Conservation (phyloP, 2,888 invertebrate genomes). For the Drosophila vallismaia region DNA sequence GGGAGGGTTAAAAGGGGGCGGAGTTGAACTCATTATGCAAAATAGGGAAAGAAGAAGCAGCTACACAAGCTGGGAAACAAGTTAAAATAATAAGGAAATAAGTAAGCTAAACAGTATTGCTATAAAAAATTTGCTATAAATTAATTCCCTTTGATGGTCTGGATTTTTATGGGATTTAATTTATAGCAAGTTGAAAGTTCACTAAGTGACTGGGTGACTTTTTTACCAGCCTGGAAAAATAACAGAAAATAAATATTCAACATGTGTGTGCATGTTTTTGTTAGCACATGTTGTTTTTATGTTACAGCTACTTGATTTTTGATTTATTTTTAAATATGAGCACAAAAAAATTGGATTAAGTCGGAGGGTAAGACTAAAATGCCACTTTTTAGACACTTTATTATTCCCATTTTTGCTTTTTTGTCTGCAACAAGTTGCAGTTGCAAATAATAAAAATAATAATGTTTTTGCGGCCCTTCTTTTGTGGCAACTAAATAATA, state of each 20-base stretch:
- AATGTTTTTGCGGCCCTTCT: conserved; percentile 59
- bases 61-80: conserved; percentile 20
- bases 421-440: conserved; percentile 68
- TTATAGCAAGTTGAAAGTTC: conserved; percentile 50
- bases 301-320: conserved; percentile 38
- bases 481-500: conserved; percentile 53
- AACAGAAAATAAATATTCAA: conserved; percentile 37
- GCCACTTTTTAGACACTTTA: conserved; percentile 38
- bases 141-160: no score
- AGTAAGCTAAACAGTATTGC: neutral
- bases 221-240: neutral
- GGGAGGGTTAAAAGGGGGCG: conserved; percentile 56
- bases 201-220: conserved; percentile 71
- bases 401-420: conserved; percentile 1
- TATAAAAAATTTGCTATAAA: neutral
- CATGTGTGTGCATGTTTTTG: conserved; percentile 47
- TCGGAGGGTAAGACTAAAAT: conserved; percentile 46
- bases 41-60: conserved; percentile 39
- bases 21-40: conserved; percentile 72
- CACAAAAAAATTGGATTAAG: conserved; percentile 34
- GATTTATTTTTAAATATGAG: conserved; percentile 57
- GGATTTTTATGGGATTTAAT: neutral
- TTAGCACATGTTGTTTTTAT: conserved; percentile 49
- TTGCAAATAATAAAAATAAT: conserved; percentile 35
- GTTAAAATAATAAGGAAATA: conserved; percentile 1